Conservation (phyloP, 1,140 invertebrate species). For the Drosophila malerkotliana region DNA sequence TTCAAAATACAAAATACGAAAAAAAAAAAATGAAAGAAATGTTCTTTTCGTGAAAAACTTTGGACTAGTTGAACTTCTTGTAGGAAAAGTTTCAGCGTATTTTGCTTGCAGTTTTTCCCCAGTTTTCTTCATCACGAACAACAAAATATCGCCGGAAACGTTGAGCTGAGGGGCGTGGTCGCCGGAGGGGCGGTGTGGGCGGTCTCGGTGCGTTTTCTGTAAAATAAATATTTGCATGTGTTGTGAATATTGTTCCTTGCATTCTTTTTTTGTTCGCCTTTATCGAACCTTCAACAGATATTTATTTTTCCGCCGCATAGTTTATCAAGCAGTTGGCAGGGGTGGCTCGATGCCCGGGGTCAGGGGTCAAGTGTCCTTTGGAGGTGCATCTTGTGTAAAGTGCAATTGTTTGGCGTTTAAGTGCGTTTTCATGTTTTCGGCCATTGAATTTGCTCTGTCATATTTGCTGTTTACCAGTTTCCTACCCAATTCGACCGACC, state of each 20-base stretch:
- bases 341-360: background rate
- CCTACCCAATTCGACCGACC: constrained; percentile 1
- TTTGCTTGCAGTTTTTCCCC: constrained; percentile 15
- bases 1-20: constrained; percentile 26
- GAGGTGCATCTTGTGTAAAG: constrained; percentile 52
- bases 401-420: constrained; percentile 62
- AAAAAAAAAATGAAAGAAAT: background rate
- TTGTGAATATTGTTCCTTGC: constrained; percentile 46
- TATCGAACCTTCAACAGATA: background rate
- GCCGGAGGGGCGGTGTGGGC: background rate
- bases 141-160: constrained; percentile 37
- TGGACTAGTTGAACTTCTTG: constrained; percentile 56
- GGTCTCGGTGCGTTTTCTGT: constrained; percentile 9
- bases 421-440: constrained; percentile 57
- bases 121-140: constrained; percentile 18
- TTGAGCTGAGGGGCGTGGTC: constrained; percentile 38
- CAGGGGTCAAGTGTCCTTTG: constrained; percentile 55
- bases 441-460: constrained; percentile 55
- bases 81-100: constrained; percentile 41
- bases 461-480: constrained; percentile 41
- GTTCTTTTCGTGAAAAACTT: constrained; percentile 40
- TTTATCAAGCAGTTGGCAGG: constrained; percentile 1
- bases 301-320: constrained; percentile 12
- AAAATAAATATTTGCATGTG: constrained; percentile 64
- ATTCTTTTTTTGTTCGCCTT: background rate